Base-by-base conservation (phyloP, 2,888 invertebrate genomes). In the Myopa tessellatipennis region DNA sequence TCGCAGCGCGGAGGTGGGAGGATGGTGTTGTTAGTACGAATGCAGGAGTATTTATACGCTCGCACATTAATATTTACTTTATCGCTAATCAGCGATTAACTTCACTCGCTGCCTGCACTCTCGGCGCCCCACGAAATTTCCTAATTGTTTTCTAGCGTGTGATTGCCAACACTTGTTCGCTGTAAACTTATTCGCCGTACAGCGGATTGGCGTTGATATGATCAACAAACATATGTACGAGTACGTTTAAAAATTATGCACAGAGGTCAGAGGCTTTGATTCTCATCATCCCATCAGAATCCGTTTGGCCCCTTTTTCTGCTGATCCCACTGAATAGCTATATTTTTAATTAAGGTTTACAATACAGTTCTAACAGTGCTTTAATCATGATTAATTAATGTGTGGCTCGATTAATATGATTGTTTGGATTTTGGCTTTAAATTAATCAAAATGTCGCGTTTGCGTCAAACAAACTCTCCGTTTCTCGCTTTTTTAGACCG, bases 381-480 rank as follows among this genome's bases (percentile, higher is more conserved):
- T 45, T 58, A 75, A 75, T 75, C 69, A 75, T 75, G 75, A 75
- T 75, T 60, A 75, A 75, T 75, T 75, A 69, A 69, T 61, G 4
- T 34, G 38, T 18, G 4, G 1, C 26, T 70, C 52, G 7, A 50
- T n/a, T 52, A 12, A 71, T 55, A 8, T 26, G 55, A 60, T n/a
- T 74, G 34, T 74, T 69, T 50, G 12, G 60, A 10, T 75, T 85
- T 85, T 84, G 84, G 83, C 84, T 85, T 85, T 83, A 83, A 81
- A 82, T 84, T 85, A 84, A 83, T 84, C 85, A 83, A 85, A 85
- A 80, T 85, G 86, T 86, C 86, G 84, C 84, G 83, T 79, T 80
- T 74, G 75, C 74, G 80, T 77, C 80, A 83, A 55, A 70, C 8
- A 61, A 18, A 2, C 10, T 45, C 45, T 45, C 10, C 6, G 10